Conservation (phyloP, 2,888 invertebrate species). For the Melinaea menophilus region DNA sequence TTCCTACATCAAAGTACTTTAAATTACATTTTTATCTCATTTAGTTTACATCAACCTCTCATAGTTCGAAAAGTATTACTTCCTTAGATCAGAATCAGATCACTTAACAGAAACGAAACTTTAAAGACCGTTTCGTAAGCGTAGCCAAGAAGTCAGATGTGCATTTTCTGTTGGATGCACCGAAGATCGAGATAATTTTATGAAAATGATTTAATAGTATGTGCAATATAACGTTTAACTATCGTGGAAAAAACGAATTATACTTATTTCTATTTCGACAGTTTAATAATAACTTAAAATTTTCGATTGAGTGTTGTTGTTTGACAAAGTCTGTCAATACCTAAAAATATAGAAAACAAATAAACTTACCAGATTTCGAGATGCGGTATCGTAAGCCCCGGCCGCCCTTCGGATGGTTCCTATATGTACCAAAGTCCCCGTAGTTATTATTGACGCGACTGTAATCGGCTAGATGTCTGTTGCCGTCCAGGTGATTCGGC, state of each 20-base stretch:
- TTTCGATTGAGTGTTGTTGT: too few species aligned
- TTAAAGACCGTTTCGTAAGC: slow-evolving; percentile 6
- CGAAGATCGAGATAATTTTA: neutral
- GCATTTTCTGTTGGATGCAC: neutral
- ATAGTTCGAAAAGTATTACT: slow-evolving; percentile 8
- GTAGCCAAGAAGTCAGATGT: slow-evolving; percentile 2
- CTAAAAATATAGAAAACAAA: neutral
- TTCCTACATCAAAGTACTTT: slow-evolving; percentile 9
- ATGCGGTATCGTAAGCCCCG: slow-evolving; percentile 69
- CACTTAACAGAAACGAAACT: slow-evolving; percentile 14
- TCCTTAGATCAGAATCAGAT: slow-evolving; percentile 11
- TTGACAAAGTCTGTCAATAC: too few species aligned
- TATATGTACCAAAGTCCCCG: slow-evolving; percentile 68
- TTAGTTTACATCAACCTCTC: slow-evolving; percentile 20
- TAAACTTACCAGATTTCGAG: slow-evolving; percentile 67
- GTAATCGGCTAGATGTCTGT: slow-evolving; percentile 76
- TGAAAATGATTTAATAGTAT: too few species aligned
- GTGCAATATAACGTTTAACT: too few species aligned
- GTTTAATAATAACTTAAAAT: too few species aligned
- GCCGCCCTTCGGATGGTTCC: slow-evolving; percentile 67
- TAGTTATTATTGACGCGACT: slow-evolving; percentile 78
- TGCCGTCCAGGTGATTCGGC: slow-evolving; percentile 83
- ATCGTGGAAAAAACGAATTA: too few species aligned
- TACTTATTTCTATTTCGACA: too few species aligned
- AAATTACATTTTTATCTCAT: slow-evolving; percentile 20